Base-by-base conservation (phyloP, 2,888 invertebrate genomes). In the Watsonalla binaria region DNA sequence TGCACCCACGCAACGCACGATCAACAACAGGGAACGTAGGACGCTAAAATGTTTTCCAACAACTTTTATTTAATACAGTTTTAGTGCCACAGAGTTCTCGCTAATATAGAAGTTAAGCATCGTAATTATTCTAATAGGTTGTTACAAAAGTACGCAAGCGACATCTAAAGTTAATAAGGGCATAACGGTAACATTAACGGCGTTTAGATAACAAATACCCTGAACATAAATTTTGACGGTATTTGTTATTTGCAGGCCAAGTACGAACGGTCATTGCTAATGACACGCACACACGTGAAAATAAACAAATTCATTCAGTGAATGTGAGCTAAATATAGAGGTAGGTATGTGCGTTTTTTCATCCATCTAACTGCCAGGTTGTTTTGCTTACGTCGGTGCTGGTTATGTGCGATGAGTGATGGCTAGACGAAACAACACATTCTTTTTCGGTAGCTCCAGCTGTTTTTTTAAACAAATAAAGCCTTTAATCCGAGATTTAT, bases 311-410 rank as follows among this genome's bases (percentile, higher is more conserved):
- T 63, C 63, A 60, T 63, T 57, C 59, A 49, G 52, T 53, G 54
- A 53, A 55, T 51, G 53, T 51, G 57, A 59, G 56, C 54, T 59
- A 59, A 58, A 58, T 63, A 53, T 58, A 58, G n/a, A n/a, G 57
- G 52, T 47, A 45, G 13, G 46, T 51, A 9, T 46, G 37, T 37
- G 13, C 33, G 15, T 35, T 37, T 51, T 46, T 56, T 57, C 58
- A 64, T 53, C 24, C 51, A 55, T 47, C 9, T 45, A 53, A 47
- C 57, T 47, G 57, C 52, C 53, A 39, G 54, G 53, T 45, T 24
- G 46, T 56, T 62, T 57, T 60, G 56, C 54, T 37, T 37, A 37
- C 48, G 37, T 14, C 24, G 24, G 24, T 14, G 7, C 35, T 48
- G 14, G 6, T 48, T 37, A 37, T 48, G 37, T 14, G 37, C 37